These are phyloP conservation scores for Hyposoter dolosus DNA, from an alignment of 2,888 invertebrate genomes.

Conservation along the genomic window DNA sequence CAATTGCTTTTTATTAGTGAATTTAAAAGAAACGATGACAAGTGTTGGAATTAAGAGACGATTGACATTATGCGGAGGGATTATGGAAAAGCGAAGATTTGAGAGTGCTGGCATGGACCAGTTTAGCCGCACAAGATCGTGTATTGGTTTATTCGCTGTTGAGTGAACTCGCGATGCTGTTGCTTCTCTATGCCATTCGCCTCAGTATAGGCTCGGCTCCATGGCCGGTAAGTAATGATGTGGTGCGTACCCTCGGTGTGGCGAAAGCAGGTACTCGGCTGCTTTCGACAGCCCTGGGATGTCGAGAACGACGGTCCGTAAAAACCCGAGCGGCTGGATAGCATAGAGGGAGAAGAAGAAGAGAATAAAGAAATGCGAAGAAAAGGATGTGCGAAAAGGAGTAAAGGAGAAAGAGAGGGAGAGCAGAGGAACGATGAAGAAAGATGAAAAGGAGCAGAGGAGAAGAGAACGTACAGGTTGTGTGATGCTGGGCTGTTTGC, in stretches of 20 bases:
- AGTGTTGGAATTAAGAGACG: too few relatives aligned
- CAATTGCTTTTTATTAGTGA: neutral
- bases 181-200: slow-evolving; percentile 5
- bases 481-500: slow-evolving; percentile 55
- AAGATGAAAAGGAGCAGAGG: slow-evolving; percentile 3
- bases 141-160: slow-evolving; percentile 8
- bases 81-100: slow-evolving; percentile 14
- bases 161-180: slow-evolving; percentile 15
- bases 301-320: slow-evolving; percentile 50
- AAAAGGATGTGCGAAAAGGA: slow-evolving; percentile 45
- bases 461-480: slow-evolving; percentile 49
- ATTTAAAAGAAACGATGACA: neutral
- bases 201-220: slow-evolving; percentile 39
- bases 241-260: slow-evolving; percentile 59
- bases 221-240: slow-evolving; percentile 67
- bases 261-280: slow-evolving; percentile 61
- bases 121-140: slow-evolving; percentile 14
- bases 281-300: slow-evolving; percentile 66
- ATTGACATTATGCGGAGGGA: too few relatives aligned
- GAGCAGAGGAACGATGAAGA: slow-evolving; percentile 48
- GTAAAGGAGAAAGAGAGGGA: slow-evolving; percentile 22
- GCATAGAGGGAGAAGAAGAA: slow-evolving; percentile 43
- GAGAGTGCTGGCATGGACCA: slow-evolving; percentile 38
- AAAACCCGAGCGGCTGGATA: slow-evolving; percentile 56
- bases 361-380: slow-evolving; percentile 41